A percentile compares a stretch with the other conserved stretches of the same genome.
phyloP scores from a whole-genome alignment of 2,888 invertebrate species.

The Drosophila tanythrix region DNA sequence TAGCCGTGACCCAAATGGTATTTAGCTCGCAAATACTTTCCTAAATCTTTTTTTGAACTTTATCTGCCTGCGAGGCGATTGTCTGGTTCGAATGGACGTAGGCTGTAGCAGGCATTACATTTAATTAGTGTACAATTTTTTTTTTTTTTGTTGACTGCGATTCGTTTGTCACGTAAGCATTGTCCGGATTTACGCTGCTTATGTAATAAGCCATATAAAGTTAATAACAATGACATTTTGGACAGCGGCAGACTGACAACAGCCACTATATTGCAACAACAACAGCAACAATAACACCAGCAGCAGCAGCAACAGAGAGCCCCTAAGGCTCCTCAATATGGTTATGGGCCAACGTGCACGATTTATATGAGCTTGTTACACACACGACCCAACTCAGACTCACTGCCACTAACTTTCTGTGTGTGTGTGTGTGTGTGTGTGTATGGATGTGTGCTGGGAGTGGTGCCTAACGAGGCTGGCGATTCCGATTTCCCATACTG shows the following conservation, averaged over 20 bases:
- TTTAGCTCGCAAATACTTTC: conserved; percentile 1
- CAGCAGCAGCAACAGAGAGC: conserved; percentile 31
- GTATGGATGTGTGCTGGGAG: conserved; percentile 10
- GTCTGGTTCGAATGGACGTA: conserved; percentile 2
- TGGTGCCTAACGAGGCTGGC: conserved; percentile 62
- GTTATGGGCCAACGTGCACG: conserved; percentile 78
- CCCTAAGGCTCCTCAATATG: conserved; percentile 64
- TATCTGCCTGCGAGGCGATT: neutral
- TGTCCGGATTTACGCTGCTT: conserved; percentile 72
- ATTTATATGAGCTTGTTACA: conserved; percentile 66
- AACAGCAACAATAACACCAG: neutral
- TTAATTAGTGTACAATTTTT: conserved; percentile 66
- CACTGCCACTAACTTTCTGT: neutral
- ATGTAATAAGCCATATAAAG: conserved; percentile 80
- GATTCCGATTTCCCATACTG: neutral
- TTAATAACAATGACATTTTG: conserved; percentile 77
- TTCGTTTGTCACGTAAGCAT: conserved; percentile 67
- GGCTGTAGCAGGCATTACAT: conserved; percentile 37
- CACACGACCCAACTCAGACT: conserved; percentile 5
- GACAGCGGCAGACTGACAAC: conserved; percentile 35
- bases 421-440: conserved; percentile 10
- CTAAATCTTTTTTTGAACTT: conserved; percentile 7
- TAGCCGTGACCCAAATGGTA: neutral
- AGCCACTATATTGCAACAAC: conserved; percentile 9
- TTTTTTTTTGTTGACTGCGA: conserved; percentile 2